A percentile compares a stretch with the other conserved stretches of the same genome.
phyloP scores from a whole-genome alignment of 2,113 vertebrate species.

The Equus przewalskii region DNA sequence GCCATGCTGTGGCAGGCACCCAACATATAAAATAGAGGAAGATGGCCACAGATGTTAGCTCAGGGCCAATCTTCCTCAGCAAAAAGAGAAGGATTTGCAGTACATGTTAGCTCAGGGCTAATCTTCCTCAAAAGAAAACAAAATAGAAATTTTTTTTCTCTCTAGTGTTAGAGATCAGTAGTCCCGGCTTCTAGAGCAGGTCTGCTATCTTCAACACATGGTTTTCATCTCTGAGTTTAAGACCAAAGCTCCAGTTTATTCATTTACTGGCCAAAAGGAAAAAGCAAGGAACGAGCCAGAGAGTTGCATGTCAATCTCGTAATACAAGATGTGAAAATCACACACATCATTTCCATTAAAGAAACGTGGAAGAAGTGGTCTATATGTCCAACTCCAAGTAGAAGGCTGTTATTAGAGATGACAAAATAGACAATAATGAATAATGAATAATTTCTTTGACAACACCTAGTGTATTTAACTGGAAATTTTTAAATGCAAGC shows the following conservation, averaged over 20 bases:
- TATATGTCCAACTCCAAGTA: not conserved
- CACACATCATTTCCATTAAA: not conserved
- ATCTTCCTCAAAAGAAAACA: not conserved
- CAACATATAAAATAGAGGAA: too few species aligned
- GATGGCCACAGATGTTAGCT: too few species aligned
- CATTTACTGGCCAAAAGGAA: not conserved
- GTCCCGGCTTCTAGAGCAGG: not conserved
- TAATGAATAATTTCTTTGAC: not conserved
- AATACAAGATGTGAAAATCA: not conserved
- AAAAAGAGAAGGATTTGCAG: too few species aligned
- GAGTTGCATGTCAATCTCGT: not conserved
- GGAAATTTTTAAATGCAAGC: not conserved
- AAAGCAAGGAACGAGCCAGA: not conserved
- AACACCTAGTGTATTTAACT: not conserved
- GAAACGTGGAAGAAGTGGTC: not conserved
- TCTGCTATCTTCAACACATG: not conserved
- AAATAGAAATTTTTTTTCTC: not conserved
- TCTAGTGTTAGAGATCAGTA: not conserved
- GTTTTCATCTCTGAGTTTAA: not conserved
- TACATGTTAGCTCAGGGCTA: too few species aligned
- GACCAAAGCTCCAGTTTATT: not conserved
- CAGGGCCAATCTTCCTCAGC: too few species aligned
- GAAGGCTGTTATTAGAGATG: not conserved
- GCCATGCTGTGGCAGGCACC: too few species aligned
- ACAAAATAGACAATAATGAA: not conserved